These are phyloP conservation scores for Malthinus flaveolus DNA, from an alignment of 2,888 invertebrate genomes.

Conservation along the genomic window DNA sequence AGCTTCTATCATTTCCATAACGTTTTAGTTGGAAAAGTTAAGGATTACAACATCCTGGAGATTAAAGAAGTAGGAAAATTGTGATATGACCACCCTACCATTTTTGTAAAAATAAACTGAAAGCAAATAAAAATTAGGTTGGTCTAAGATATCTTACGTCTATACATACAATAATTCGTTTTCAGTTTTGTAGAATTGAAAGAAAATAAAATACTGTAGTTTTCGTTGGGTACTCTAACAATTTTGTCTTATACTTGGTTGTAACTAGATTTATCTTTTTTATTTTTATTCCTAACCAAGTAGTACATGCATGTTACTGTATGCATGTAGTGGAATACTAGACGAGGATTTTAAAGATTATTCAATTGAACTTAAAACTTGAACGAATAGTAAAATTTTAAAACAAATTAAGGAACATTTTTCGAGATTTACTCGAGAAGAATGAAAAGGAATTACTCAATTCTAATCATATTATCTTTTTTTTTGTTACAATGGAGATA, in stretches of 20 bases:
- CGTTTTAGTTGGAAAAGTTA: too few species aligned
- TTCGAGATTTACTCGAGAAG: too few species aligned
- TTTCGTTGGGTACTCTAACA: constrained; percentile 3
- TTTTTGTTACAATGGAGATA: too few species aligned
- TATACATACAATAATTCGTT: neutral
- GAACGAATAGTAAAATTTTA: neutral
- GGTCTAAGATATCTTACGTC: too few species aligned
- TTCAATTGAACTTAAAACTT: constrained; percentile 4
- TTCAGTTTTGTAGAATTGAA: neutral
- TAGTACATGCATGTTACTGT: constrained; percentile 3
- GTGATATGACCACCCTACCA: too few species aligned
- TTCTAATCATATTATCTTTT: too few species aligned
- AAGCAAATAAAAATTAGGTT: too few species aligned
- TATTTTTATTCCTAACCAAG: neutral
- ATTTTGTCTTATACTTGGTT: constrained; percentile 10
- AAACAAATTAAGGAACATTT: neutral
- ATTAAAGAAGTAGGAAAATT: too few species aligned
- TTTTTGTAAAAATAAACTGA: too few species aligned
- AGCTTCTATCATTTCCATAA: too few species aligned
- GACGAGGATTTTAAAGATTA: constrained; percentile 2
- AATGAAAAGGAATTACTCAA: too few species aligned
- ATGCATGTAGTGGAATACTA: constrained; percentile 4
- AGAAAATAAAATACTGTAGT: constrained; percentile 1
- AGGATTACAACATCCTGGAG: too few species aligned
- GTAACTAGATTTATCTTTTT: constrained; percentile 1